These are phyloP conservation scores for Nudaria mundana DNA, from an alignment of 2,888 invertebrate genomes.

Conservation along the genomic window DNA sequence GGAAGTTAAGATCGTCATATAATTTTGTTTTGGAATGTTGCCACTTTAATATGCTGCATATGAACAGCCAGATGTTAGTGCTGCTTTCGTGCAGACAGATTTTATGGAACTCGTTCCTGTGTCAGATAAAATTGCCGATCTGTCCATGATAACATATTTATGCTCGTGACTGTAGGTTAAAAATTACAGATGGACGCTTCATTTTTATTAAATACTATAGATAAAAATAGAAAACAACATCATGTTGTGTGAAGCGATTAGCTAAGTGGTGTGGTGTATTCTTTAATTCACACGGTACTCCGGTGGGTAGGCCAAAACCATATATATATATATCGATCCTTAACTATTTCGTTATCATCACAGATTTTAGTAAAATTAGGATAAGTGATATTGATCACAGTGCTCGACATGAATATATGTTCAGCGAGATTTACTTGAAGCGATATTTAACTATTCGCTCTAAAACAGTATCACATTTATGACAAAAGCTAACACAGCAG, in stretches of 20 bases:
- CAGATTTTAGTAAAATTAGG: conserved; percentile 72
- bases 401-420: conserved; percentile 42
- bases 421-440: conserved; percentile 49
- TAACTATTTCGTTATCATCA: conserved; percentile 70
- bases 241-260: conserved; percentile 41
- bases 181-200: conserved; percentile 23
- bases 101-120: no score
- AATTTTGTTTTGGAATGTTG: no score
- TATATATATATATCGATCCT: conserved; percentile 49
- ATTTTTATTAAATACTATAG: conserved; percentile 2
- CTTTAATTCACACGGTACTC: conserved; percentile 36
- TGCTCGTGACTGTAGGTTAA: no score
- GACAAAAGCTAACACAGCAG: conserved; percentile 36
- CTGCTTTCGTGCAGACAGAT: no score
- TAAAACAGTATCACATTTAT: conserved; percentile 42
- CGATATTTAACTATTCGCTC: conserved; percentile 38
- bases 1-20: no score
- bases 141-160: no score
- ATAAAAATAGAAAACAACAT: conserved; percentile 23
- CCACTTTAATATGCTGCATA: no score
- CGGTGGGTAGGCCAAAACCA: conserved; percentile 69
- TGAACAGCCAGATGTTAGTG: no score
- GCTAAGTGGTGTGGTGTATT: conserved; percentile 30
- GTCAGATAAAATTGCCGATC: no score
- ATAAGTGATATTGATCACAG: conserved; percentile 64